Conservation (phyloP, 2,888 invertebrate genomes). For the Acronicta alni region DNA sequence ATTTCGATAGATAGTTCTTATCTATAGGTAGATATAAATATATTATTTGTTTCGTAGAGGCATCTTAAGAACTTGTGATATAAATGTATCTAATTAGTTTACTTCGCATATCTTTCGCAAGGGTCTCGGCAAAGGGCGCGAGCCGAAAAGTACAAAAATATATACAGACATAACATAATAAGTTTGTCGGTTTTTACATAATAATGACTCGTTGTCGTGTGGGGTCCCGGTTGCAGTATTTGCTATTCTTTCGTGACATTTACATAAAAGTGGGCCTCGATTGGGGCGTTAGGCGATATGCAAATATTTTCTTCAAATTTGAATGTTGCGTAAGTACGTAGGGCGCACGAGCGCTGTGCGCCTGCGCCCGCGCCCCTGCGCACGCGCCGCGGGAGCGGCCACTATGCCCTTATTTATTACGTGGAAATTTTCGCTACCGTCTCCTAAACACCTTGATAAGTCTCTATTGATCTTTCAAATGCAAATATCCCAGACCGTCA, state of each 20-base stretch:
- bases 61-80: conserved; percentile 89
- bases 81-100: conserved; percentile 86
- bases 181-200: conserved; percentile 80
- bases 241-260: conserved; percentile 80
- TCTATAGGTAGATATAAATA: conserved; percentile 82
- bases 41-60: conserved; percentile 88
- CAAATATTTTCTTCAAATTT: conserved; percentile 87
- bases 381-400: conserved; percentile 83
- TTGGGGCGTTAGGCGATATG: conserved; percentile 88
- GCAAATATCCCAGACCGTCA: conserved; percentile 75
- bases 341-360: conserved; percentile 68
- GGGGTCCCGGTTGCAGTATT: conserved; percentile 85
- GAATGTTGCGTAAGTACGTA: conserved; percentile 71
- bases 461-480: conserved; percentile 80
- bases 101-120: conserved; percentile 76
- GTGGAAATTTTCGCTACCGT: conserved; percentile 74
- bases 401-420: conserved; percentile 75
- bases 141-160: conserved; percentile 79
- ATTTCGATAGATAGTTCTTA: conserved; percentile 77
- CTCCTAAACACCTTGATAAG: conserved; percentile 73
- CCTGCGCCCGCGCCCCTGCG: conserved; percentile 64
- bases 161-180: conserved; percentile 85
- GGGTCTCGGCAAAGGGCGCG: conserved; percentile 67
- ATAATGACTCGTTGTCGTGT: conserved; percentile 79
- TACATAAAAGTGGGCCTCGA: conserved; percentile 82